Evolutionary conservation across 2,797 vertebrate species (phyloP), one percentile per base, ranked within the genome.

Genomic region (Artibeus lituratus): DNA sequence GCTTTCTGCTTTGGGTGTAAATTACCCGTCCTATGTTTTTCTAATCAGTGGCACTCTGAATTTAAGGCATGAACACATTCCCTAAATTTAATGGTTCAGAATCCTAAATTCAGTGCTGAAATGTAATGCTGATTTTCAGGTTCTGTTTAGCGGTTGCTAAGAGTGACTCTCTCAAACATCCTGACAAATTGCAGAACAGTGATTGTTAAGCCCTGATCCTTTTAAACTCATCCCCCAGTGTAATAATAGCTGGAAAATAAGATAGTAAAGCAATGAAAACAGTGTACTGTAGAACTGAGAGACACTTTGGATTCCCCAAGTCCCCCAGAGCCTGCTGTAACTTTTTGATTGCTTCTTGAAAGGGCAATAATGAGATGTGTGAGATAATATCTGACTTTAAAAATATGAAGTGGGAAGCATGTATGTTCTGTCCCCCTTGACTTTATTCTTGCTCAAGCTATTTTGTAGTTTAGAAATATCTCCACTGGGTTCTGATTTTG

Each of bases 161-260:
- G 72, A 91, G 29, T 53, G 65, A 94, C 44, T 90, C 3, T 81
- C 21, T 74, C 83, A 37, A 0, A 0, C 57, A 19, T 95, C 95
- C 53, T 96, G 76, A 96, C 92, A 94, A 97, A 86, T 35, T 53
- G 1, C n/a, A 44, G 9, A 81, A 70, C 0, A 90, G 39, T 29
- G 62, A 32, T n/a, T 73, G 42, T 4, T 81, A 15, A 92, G 49
- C 76, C 6, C 47, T 94, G 35, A 91, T 67, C 35, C 59, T 87
- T 92, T 96, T 87, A 18, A 91, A 65, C 29, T 73, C 74, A 62
- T 77, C 92, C 65, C 78, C 44, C 42, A 92, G 49, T 29, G 12
- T 76, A 93, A 37, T 59, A 96, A 97, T 57, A 97, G 47, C 5
- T 92, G 14, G 90, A 91, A 96, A 95, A 62, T 22, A 93, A 94